Evolutionary conservation across 2,113 vertebrate genomes (phyloP).

Genomic region (Antechinus flavipes): DNA sequence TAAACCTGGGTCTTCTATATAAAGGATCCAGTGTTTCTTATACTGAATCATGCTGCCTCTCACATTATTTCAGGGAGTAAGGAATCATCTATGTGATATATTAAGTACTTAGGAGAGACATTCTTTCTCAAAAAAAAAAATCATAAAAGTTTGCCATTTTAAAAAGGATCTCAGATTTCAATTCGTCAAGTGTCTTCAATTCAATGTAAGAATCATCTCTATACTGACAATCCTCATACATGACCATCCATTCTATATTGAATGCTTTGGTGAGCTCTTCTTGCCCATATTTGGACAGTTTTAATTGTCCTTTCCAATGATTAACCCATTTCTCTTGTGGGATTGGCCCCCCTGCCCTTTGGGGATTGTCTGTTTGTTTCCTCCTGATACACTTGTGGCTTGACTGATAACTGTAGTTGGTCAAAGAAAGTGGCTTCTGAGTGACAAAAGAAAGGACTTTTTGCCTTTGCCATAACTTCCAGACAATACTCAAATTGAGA

Average conservation of each 20-base stretch:
- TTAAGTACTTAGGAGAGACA: neutral
- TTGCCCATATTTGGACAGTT: neutral
- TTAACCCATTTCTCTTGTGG: neutral
- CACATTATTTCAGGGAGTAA: neutral
- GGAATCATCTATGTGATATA: neutral
- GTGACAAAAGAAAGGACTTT: neutral
- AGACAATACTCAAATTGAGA: neutral
- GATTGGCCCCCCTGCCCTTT: neutral
- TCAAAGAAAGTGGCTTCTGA: neutral
- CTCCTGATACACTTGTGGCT: conserved; percentile 33
- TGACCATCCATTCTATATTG: neutral
- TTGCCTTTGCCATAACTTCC: neutral
- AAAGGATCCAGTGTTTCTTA: neutral
- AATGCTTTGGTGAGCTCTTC: neutral
- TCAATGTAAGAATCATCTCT: neutral
- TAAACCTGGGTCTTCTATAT: neutral
- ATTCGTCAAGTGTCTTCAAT: neutral
- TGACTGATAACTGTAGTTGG: conserved; percentile 9
- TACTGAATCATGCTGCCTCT: neutral
- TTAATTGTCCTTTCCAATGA: neutral
- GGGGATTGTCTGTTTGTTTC: conserved; percentile 50
- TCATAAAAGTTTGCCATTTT: neutral
- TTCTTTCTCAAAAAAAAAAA: neutral
- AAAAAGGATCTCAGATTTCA: neutral
- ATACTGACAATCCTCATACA: neutral